phyloP scores from a whole-genome alignment of 2,888 invertebrate species.

The Diploptera punctata region DNA sequence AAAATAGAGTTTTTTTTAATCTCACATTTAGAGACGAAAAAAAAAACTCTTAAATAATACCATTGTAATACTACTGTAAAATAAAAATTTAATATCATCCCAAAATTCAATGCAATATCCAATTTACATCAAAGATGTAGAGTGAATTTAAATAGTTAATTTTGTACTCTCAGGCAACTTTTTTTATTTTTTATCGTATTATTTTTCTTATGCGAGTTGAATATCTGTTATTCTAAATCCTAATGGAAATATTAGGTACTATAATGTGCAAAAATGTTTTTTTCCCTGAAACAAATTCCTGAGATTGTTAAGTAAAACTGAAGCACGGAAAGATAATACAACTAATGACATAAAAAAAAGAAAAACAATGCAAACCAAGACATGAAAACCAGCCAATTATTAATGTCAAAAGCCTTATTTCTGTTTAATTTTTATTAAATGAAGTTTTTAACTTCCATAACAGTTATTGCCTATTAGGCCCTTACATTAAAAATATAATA shows the following conservation, averaged over 20 bases:
- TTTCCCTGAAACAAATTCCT: conserved; percentile 38
- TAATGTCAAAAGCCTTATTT: too few relatives aligned
- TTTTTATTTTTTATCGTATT: not conserved
- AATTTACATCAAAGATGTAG: too few relatives aligned
- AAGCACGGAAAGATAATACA: conserved; percentile 14
- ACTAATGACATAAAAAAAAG: not conserved
- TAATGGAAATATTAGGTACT: conserved; percentile 24
- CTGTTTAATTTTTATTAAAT: too few relatives aligned
- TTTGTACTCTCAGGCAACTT: conserved; percentile 2
- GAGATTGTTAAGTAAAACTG: conserved; percentile 34
- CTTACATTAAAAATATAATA: too few relatives aligned
- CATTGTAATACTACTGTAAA: conserved; percentile 21
- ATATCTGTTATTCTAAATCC: not conserved
- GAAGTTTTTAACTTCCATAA: too few relatives aligned
- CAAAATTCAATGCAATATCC: not conserved
- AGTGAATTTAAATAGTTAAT: not conserved
- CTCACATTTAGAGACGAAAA: too few relatives aligned
- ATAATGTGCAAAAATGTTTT: conserved; percentile 11
- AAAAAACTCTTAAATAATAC: conserved; percentile 25
- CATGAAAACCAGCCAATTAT: too few relatives aligned
- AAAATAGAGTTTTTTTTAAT: not conserved
- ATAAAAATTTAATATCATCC: not conserved
- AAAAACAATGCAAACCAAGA: not conserved
- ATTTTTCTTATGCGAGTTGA: not conserved
- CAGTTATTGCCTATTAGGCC: too few relatives aligned